A percentile compares a stretch with the other conserved stretches of the same genome.
phyloP scores from a whole-genome alignment of 2,113 vertebrate genomes.

The Amia ocellicauda region DNA sequence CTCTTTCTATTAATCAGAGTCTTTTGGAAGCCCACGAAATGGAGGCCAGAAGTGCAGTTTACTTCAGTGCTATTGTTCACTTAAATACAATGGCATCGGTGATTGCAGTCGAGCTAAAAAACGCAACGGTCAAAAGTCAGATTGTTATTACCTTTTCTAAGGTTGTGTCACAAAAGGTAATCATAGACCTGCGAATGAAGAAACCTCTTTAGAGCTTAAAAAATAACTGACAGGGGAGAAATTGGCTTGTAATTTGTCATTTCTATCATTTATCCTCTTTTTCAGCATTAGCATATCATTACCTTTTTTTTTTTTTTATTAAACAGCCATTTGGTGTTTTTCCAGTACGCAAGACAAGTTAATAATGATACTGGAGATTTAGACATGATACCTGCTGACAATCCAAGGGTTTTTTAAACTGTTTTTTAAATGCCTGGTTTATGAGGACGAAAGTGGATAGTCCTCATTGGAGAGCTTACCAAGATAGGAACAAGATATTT shows the following conservation, averaged over 20 bases:
- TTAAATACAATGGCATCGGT: constrained; percentile 4
- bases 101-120: background rate
- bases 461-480: constrained; percentile 27
- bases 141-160: constrained; percentile 17
- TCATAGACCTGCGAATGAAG: constrained; percentile 5
- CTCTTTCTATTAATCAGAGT: constrained; percentile 4
- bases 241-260: constrained; percentile 29
- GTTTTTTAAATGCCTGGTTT: constrained; percentile 47
- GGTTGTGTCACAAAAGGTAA: constrained; percentile 19
- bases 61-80: background rate
- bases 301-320: constrained; percentile 32
- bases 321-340: constrained; percentile 21
- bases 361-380: constrained; percentile 52
- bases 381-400: constrained; percentile 46
- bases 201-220: constrained; percentile 21
- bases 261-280: constrained; percentile 34
- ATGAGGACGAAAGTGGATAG: constrained; percentile 39
- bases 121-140: background rate
- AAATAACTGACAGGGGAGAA: constrained; percentile 28
- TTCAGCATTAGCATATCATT: constrained; percentile 32
- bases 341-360: constrained; percentile 42
- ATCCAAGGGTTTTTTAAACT: constrained; percentile 41
- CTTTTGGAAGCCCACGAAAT: background rate
- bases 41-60: background rate
- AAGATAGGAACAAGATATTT: constrained; percentile 42